phyloP scores from a whole-genome alignment of 2,113 vertebrate species.

The Gulo gulo region DNA sequence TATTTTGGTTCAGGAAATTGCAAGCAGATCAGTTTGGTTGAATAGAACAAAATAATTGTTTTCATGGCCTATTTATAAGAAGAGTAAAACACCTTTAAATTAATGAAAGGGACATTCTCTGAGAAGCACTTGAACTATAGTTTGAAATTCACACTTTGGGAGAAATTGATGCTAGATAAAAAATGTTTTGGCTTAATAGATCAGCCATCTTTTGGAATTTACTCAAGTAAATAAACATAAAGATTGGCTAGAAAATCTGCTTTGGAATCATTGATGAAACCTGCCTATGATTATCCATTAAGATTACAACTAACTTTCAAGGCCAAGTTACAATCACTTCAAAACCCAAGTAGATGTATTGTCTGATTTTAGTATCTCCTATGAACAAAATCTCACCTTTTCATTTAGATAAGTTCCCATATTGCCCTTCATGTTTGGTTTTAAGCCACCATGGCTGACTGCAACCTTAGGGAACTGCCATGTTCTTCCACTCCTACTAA shows the following conservation, averaged over 20 bases:
- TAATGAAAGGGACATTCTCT: neutral
- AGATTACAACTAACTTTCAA: neutral
- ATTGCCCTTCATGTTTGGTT: neutral
- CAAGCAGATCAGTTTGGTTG: neutral
- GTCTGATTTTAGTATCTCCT: neutral
- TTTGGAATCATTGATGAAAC: neutral
- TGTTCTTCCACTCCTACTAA: neutral
- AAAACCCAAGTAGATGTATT: neutral
- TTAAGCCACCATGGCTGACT: neutral
- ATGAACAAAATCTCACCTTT: neutral
- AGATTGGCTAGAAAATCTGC: neutral
- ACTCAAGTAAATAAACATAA: neutral
- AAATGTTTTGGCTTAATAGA: neutral
- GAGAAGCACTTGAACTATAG: conserved; percentile 21
- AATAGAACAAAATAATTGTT: neutral
- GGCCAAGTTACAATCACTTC: neutral
- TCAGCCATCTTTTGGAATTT: neutral
- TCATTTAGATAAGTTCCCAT: neutral
- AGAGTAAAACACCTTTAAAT: neutral
- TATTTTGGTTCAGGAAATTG: neutral
- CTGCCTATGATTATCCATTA: neutral
- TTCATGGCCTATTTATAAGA: neutral
- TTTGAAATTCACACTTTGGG: neutral
- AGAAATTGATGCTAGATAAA: neutral
- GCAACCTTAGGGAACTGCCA: neutral